Percentiles rank a stretch among this genome's conserved stretches.
phyloP scores from a whole-genome alignment of 2,888 invertebrate species.

The Dynastes grantii region DNA sequence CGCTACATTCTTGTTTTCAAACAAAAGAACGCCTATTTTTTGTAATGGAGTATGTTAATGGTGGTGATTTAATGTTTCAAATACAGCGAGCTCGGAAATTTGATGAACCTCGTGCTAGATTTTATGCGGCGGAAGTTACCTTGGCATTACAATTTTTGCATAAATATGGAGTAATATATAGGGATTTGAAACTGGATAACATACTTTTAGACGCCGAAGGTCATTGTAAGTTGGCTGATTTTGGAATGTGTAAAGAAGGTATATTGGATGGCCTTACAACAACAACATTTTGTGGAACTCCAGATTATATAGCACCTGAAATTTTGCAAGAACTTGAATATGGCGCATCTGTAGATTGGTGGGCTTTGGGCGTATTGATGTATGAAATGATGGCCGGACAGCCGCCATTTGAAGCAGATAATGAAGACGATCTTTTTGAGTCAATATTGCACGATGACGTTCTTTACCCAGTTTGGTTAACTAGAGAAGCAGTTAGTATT shows the following conservation, averaged over 20 bases:
- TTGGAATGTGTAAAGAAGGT: constrained; percentile 99
- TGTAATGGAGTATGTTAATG: constrained; percentile 99
- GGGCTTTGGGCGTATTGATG: constrained; percentile 98
- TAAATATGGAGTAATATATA: constrained; percentile 93
- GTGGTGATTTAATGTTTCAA: constrained; percentile 99
- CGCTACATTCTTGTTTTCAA: constrained; percentile 97
- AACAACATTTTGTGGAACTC: constrained; percentile 99
- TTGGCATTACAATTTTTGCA: constrained; percentile 98
- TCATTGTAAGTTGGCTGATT: constrained; percentile 94
- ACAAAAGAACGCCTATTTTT: constrained; percentile 93
- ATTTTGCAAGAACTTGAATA: constrained; percentile 76
- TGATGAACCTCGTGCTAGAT: constrained; percentile 94
- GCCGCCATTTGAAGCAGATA: constrained; percentile 99
- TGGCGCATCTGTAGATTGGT: constrained; percentile 93
- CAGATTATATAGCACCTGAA: constrained; percentile 99
- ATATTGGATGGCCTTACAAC: constrained; percentile 91
- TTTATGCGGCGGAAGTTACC: constrained; percentile 99
- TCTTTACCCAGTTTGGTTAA: constrained; percentile 97
- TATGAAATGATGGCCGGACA: constrained; percentile 99
- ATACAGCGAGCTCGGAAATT: constrained; percentile 98
- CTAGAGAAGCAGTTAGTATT: constrained; percentile 91
- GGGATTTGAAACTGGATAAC: constrained; percentile 99
- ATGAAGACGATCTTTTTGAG: constrained; percentile 99
- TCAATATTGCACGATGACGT: constrained; percentile 99
- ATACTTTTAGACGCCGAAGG: constrained; percentile 97